Evolutionary conservation across 2,888 invertebrate genomes (phyloP).

Genomic region (Molorchus minor): DNA sequence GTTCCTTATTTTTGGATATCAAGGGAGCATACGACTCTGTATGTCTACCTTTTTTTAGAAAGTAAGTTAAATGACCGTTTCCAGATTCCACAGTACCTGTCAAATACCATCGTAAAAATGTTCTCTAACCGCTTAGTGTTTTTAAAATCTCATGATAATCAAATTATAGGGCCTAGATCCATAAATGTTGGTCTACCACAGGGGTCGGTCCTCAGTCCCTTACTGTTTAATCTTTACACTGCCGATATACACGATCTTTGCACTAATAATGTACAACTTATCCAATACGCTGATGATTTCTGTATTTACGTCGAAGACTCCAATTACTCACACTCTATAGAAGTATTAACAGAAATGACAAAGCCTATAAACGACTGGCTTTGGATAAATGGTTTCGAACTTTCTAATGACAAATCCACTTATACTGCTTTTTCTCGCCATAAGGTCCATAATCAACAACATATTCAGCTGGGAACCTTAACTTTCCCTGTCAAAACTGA

Average conservation of each 20-base stretch:
- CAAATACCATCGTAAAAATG: not conserved
- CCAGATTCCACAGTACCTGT: not conserved
- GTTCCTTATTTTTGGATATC: not conserved
- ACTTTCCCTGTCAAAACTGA: too few species aligned
- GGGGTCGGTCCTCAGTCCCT: not conserved
- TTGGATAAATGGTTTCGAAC: too few species aligned
- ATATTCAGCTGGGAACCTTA: too few species aligned
- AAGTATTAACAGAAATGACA: too few species aligned
- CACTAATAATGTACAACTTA: not conserved
- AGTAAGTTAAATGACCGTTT: not conserved
- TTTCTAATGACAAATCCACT: too few species aligned
- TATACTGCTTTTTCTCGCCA: too few species aligned
- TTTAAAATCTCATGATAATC: not conserved
- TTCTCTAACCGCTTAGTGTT: not conserved
- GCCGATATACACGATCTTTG: not conserved
- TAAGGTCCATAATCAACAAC: too few species aligned
- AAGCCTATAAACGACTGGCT: too few species aligned
- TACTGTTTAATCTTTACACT: not conserved
- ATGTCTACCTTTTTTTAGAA: too few species aligned
- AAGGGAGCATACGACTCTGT: not conserved
- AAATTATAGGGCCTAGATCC: not conserved
- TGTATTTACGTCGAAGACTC: not conserved
- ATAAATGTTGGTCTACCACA: not conserved
- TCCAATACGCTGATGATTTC: not conserved
- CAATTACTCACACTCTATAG: too few species aligned